Evolutionary conservation across 2,797 vertebrate species (phyloP).

Genomic region (Galaxias olidus): DNA sequence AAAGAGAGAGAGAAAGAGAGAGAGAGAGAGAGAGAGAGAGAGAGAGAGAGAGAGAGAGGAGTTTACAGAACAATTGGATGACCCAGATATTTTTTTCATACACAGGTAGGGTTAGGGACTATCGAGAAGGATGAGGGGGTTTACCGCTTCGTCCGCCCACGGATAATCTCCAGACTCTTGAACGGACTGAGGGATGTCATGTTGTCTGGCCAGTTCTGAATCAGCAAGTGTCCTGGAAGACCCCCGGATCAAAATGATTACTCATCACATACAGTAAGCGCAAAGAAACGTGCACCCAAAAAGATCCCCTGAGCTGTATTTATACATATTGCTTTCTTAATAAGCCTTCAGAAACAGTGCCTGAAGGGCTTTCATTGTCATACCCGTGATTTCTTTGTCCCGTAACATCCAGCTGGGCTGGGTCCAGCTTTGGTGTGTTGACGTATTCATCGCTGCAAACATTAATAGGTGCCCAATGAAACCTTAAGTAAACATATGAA

Average conservation of each 20-base stretch:
- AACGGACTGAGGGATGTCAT: slow-evolving; percentile 88
- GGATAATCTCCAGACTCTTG: slow-evolving; percentile 92
- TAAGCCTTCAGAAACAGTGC: slow-evolving; percentile 13
- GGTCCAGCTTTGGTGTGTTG: slow-evolving; percentile 80
- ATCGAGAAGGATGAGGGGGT: slow-evolving; percentile 36
- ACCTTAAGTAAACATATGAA: too few relatives aligned
- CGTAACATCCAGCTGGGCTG: slow-evolving; percentile 82
- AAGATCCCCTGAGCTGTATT: slow-evolving; percentile 16
- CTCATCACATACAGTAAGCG: not conserved
- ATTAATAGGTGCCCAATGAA: slow-evolving; percentile 9
- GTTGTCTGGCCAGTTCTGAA: slow-evolving; percentile 87
- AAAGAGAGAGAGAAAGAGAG: too few relatives aligned
- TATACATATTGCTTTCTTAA: not conserved
- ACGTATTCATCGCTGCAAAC: slow-evolving; percentile 85
- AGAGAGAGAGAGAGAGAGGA: not conserved
- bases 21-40: not conserved
- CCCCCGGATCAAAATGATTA: not conserved
- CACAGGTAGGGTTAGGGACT: too few relatives aligned
- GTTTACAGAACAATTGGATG: not conserved
- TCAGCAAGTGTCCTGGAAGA: slow-evolving; percentile 84
- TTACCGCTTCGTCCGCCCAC: slow-evolving; percentile 90
- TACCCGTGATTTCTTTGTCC: slow-evolving; percentile 97
- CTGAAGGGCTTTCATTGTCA: slow-evolving; percentile 31
- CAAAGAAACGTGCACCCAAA: slow-evolving; percentile 3
- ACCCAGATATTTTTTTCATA: too few relatives aligned